Base-by-base conservation (phyloP, 2,113 vertebrate genomes). In the Eudyptes chrysolophus region DNA sequence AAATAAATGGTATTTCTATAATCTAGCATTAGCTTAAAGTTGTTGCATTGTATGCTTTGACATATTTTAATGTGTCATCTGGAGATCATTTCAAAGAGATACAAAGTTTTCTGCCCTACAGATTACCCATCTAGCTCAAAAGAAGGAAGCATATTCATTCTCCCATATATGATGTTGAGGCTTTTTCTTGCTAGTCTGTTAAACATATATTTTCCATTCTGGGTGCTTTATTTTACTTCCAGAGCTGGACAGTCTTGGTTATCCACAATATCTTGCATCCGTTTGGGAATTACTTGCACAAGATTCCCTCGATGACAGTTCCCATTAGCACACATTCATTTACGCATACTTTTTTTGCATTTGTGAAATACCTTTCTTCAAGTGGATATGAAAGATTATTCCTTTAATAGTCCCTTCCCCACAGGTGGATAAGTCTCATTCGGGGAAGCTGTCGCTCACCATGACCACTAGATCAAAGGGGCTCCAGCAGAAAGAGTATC, bases 361-460 rank as follows among this genome's bases (percentile, higher is more conserved):
- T 95, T 87, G 94, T 95, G 94, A 92, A 97, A 98, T 97, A 94
- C 95, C 88, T 96, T 97, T 94, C 95, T 97, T 84, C 44, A 81
- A 82, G 54, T 96, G 94, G 26, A 84, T 92, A 89, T 86, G 95
- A 96, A 96, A 96, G 96, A 85, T 90, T 92, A 89, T 78, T 96
- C 74, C 91, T 92, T 78, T 55, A 90, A 86, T 26, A 89, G 76
- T 55, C 74, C 81, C 72, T 79, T 96, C 51, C 69, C 65, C 61
- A 79, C 69, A 94, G 90, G 79, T 88, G 92, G 92, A 94, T 81
- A 90, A 94, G 71, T 78, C 88, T 88, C 71, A 16, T 68, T 81
- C 2, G 3, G 71, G 94, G 90, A 97, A 95, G 94, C 71, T 60
- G 57, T 96, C 90, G n/a, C 83, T 97, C 97, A 97, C 76, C 96